Conservation (phyloP, 2,888 invertebrate species). For the Stramonita haemastoma region DNA sequence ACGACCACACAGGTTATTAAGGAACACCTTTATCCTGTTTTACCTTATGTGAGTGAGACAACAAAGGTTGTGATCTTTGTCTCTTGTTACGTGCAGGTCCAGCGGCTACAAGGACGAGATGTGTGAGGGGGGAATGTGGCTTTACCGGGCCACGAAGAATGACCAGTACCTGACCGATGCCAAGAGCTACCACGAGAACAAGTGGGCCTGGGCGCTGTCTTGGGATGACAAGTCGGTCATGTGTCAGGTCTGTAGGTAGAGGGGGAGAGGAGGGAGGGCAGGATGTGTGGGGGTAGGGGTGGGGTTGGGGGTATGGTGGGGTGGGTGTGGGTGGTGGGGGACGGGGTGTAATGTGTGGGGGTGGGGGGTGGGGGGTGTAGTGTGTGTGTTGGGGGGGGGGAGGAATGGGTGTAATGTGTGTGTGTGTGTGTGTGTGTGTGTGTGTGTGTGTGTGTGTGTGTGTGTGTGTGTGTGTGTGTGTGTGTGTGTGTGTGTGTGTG, state of each 20-base stretch:
- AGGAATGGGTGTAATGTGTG: too few relatives aligned
- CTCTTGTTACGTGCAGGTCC: constrained; percentile 52
- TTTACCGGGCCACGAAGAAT: constrained; percentile 68
- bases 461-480: not conserved
- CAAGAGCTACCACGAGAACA: constrained; percentile 54
- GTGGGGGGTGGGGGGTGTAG: not conserved
- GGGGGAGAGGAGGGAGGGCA: not conserved
- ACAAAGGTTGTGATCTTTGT: not conserved
- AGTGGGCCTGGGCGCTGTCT: constrained; percentile 62
- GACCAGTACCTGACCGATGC: constrained; percentile 64
- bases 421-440: not conserved
- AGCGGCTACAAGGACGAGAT: constrained; percentile 67
- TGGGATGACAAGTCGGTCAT: constrained; percentile 69
- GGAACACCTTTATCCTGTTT: too few relatives aligned
- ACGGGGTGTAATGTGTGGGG: not conserved
- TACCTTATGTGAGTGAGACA: too few relatives aligned
- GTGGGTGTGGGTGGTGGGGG: not conserved
- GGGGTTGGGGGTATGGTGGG: not conserved
- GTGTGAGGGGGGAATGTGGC: constrained; percentile 65
- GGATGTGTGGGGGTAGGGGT: not conserved
- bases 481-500: too few relatives aligned
- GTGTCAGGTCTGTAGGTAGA: constrained; percentile 50
- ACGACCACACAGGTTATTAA: too few relatives aligned
- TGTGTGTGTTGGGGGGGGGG: not conserved
- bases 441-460: not conserved